phyloP scores from a whole-genome alignment of 1,140 invertebrate species.

The Leptinotarsa texana region DNA sequence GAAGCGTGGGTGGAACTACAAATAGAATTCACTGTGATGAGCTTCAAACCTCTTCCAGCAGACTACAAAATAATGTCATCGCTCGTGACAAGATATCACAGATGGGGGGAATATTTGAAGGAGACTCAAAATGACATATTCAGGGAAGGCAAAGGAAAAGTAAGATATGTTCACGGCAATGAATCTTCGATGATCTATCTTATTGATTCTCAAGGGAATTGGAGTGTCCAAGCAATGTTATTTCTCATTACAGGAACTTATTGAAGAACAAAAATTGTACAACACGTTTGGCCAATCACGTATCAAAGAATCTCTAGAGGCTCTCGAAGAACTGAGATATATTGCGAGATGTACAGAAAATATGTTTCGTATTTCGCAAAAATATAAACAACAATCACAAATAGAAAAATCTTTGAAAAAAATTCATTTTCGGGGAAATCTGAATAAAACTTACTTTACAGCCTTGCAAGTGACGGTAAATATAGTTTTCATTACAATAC shows the following conservation, averaged over 20 bases:
- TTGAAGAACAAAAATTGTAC: constrained; percentile 27
- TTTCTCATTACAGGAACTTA: constrained; percentile 16
- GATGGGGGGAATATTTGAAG: constrained; percentile 40
- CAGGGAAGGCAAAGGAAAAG: constrained; percentile 27
- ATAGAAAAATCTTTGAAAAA: constrained; percentile 13
- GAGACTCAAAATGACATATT: constrained; percentile 36
- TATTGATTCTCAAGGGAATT: neutral
- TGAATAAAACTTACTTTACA: constrained; percentile 17
- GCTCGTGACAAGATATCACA: constrained; percentile 33
- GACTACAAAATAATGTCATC: constrained; percentile 35
- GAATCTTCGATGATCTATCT: neutral
- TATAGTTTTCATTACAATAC: neutral
- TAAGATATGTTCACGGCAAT: constrained; percentile 11
- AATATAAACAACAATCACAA: constrained; percentile 24
- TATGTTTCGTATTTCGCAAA: constrained; percentile 31
- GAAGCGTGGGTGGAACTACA: constrained; percentile 48
- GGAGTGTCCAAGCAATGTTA: too few relatives aligned
- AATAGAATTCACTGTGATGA: constrained; percentile 36
- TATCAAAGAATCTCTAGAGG: constrained; percentile 30
- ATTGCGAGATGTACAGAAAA: constrained; percentile 32
- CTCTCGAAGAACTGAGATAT: constrained; percentile 29
- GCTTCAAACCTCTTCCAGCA: constrained; percentile 35
- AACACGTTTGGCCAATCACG: constrained; percentile 21
- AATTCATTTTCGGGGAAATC: neutral
- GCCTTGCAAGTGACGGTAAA: constrained; percentile 22